phyloP scores from a whole-genome alignment of 2,888 invertebrate genomes.

The Lasioglossum zephyrum region DNA sequence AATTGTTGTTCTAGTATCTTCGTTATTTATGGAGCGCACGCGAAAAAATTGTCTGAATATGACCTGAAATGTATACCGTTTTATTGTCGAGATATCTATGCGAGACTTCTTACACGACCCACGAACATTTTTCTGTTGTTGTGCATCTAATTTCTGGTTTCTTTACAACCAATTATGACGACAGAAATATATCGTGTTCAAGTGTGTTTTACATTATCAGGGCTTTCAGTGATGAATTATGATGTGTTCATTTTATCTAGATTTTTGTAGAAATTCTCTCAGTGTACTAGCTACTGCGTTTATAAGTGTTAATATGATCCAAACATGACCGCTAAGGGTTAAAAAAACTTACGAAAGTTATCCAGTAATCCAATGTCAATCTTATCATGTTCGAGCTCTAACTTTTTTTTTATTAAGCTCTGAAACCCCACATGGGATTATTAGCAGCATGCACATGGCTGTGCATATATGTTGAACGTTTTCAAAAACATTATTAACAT shows the following conservation, averaged over 20 bases:
- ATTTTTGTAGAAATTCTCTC: no score
- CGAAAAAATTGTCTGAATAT: neutral
- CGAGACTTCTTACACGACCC: neutral
- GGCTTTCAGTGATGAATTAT: no score
- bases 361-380: neutral
- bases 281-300: no score
- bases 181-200: neutral
- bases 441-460: no score
- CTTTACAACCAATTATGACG: neutral
- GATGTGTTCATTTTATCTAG: no score
- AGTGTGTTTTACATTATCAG: neutral
- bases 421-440: no score
- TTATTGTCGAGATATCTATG: neutral
- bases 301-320: no score
- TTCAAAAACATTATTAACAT: no score
- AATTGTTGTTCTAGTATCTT: neutral
- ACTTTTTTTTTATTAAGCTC: no score
- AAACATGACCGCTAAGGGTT: no score
- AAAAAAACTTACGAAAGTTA: no score
- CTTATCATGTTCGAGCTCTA: neutral
- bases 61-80: neutral
- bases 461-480: no score
- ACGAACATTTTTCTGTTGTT: neutral
- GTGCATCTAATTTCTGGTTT: neutral
- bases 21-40: neutral